Percentiles rank a stretch among this genome's conserved stretches.
Evolutionary conservation across 2,797 vertebrate species (phyloP).

Genomic region (Loriculus beryllinus): DNA sequence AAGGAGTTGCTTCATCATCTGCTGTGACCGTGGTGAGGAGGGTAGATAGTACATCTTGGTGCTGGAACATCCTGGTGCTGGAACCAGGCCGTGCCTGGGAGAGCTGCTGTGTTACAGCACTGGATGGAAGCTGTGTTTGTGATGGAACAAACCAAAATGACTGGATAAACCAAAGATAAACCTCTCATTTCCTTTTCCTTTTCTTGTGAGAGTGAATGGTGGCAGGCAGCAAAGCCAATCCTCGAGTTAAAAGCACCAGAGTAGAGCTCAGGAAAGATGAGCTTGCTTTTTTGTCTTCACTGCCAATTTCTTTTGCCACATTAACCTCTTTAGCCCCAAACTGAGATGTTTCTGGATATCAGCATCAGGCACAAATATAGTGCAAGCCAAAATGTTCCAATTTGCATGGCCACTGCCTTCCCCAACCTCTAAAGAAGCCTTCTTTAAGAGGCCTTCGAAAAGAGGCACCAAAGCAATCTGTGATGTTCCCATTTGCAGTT

Average conservation of each 20-base stretch:
- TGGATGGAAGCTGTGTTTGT: fast-evolving
- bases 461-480: neutral
- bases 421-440: neutral
- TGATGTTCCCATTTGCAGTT: neutral
- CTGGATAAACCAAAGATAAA: neutral
- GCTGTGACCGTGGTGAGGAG: fast-evolving
- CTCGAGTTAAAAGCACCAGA: neutral
- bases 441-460: neutral
- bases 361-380: neutral
- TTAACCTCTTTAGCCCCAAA: neutral
- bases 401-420: neutral
- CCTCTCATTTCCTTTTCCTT: neutral
- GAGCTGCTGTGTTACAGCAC: neutral
- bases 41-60: neutral
- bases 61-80: neutral
- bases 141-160: neutral
- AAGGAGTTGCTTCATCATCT: neutral
- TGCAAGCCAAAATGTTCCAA: fast-evolving
- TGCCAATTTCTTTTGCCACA: neutral
- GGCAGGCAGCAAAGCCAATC: neutral
- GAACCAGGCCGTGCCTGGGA: fast-evolving
- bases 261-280: neutral
- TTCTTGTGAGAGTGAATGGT: neutral
- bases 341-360: neutral
- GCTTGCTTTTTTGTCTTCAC: neutral